Evolutionary conservation across 30 jellyfish, hydroid and myxozoan species (phyloP).

Genomic region (Hydractinia symbiolongicarpus): DNA sequence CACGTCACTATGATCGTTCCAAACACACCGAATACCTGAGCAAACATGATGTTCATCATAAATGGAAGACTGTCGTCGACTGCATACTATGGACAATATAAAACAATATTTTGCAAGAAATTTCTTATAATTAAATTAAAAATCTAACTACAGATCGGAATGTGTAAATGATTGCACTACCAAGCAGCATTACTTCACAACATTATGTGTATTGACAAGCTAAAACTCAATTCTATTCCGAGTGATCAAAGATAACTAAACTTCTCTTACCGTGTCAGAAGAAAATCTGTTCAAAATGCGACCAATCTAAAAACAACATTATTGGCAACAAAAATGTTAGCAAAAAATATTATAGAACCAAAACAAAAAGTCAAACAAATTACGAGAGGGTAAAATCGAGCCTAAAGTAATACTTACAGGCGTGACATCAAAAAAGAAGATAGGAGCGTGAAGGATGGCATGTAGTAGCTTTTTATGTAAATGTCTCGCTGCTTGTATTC

Average conservation of each 20-base stretch:
- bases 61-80: conserved; percentile 93
- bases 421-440: conserved; percentile 78
- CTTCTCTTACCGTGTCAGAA: conserved; percentile 62
- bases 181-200: background rate
- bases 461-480: conserved; percentile 60
- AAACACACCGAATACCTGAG: conserved; percentile 79
- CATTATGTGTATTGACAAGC: background rate
- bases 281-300: conserved; percentile 83
- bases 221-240: background rate
- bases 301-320: conserved; percentile 45
- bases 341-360: background rate
- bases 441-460: conserved; percentile 50
- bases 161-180: background rate
- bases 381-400: too few relatives aligned
- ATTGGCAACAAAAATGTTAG: background rate
- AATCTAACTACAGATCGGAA: background rate
- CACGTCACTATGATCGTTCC: conserved; percentile 91
- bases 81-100: conserved; percentile 48
- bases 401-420: conserved; percentile 59
- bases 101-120: background rate
- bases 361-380: too few relatives aligned
- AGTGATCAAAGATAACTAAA: background rate
- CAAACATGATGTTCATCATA: conserved; percentile 76
- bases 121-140: background rate
- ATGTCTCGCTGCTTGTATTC: conserved; percentile 80